phyloP scores from a whole-genome alignment of 2,888 invertebrate genomes.

The Leucania comma region DNA sequence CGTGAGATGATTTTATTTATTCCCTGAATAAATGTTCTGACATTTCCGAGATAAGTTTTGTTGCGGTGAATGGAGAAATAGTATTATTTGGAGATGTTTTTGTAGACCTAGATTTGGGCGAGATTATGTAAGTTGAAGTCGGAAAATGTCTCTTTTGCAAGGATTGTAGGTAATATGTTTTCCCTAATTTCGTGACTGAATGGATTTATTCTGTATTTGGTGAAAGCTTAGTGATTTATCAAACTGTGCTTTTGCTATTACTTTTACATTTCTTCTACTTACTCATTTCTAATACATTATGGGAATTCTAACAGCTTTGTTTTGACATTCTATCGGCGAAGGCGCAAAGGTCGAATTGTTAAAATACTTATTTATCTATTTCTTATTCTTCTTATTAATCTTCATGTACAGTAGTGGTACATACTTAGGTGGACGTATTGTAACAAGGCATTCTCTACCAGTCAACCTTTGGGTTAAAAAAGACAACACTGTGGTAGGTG shows the following conservation, averaged over 20 bases:
- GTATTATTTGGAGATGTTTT: constrained; percentile 46
- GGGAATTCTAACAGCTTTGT: too few relatives aligned
- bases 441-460: too few relatives aligned
- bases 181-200: constrained; percentile 11
- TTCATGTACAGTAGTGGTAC: too few relatives aligned
- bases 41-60: constrained; percentile 55
- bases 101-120: constrained; percentile 31
- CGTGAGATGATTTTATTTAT: constrained; percentile 68
- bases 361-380: background rate
- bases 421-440: too few relatives aligned
- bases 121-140: constrained; percentile 21
- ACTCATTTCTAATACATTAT: background rate
- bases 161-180: constrained; percentile 3
- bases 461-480: too few relatives aligned
- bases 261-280: background rate
- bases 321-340: background rate
- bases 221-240: background rate
- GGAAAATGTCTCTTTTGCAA: constrained; percentile 8
- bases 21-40: constrained; percentile 57
- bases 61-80: constrained; percentile 49
- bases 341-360: background rate
- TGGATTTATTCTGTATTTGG: constrained; percentile 2
- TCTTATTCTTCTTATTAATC: too few relatives aligned
- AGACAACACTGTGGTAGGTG: too few relatives aligned
- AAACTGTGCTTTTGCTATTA: background rate